These are phyloP conservation scores for Sebastes matsubarae DNA, from an alignment of 2,797 vertebrate genomes.

Conservation along the genomic window DNA sequence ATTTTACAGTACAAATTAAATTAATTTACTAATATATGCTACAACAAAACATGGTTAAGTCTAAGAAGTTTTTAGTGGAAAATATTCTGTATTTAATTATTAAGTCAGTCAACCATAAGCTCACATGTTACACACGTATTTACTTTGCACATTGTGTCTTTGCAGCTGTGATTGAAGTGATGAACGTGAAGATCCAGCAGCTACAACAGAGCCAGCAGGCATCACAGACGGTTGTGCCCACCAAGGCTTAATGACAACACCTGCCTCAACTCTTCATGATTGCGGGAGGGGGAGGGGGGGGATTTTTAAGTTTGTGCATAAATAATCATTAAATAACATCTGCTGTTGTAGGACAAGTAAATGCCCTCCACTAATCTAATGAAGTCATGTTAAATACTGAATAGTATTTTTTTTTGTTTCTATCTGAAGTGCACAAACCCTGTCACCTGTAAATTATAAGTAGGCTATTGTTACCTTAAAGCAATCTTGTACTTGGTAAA, in stretches of 20 bases:
- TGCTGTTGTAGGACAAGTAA: not conserved
- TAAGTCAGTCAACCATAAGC: not conserved
- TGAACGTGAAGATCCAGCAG: slow-evolving; percentile 94
- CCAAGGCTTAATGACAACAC: slow-evolving; percentile 82
- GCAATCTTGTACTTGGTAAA: not conserved
- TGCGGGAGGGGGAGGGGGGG: not conserved
- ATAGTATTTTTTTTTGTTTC: not conserved
- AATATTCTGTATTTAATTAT: not conserved
- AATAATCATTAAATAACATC: not conserved
- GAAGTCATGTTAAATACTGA: not conserved
- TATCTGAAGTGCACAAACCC: slow-evolving; percentile 4
- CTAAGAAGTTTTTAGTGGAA: not conserved
- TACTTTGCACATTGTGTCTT: slow-evolving; percentile 19
- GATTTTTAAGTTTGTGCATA: slow-evolving; percentile 23
- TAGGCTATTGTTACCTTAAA: not conserved
- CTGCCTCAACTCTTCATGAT: not conserved
- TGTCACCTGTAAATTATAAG: slow-evolving; percentile 1
- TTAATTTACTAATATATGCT: not conserved
- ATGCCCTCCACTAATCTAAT: not conserved
- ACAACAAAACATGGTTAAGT: not conserved
- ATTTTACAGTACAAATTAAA: not conserved
- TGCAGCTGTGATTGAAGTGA: slow-evolving; percentile 91
- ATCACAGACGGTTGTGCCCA: slow-evolving; percentile 78
- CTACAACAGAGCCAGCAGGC: slow-evolving; percentile 85
- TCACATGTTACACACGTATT: not conserved